Base-by-base conservation (phyloP, 2,888 invertebrate genomes). In the Eupithecia dodoneata region DNA sequence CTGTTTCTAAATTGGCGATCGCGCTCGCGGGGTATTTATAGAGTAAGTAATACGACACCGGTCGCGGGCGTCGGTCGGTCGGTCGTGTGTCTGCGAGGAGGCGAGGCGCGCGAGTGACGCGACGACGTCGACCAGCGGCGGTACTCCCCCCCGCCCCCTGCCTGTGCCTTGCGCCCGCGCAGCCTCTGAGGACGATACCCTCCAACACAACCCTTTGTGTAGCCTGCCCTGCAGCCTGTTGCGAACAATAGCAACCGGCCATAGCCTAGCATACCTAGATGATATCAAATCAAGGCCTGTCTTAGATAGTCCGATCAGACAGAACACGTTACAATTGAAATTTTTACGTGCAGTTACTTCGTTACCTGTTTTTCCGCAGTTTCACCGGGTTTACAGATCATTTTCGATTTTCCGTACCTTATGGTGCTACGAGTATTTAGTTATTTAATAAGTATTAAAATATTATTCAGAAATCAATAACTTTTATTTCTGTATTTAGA, bases 1-100 rank as follows among this genome's bases (percentile, higher is more conserved):
- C 90, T 88, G 93, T 93, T 93, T 94, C 94, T 90, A 94, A 95
- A 94, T 94, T 93, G 94, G 94, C 93, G 93, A 92, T 92, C 92
- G 93, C 92, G 93, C 92, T 93, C 92, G 92, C 93, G 91, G 86
- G 90, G 85, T 94, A 94, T 94, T 93, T 94, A 92, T 95, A 94
- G 94, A 92, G 91, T 63, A 30, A 90, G 94, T 94, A 95, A 95
- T 93, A 92, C 93, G 94, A 95, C 93, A 95, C 94, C 94, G 91
- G 90, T 88, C 92, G 91, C 91, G 89, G 90, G 90, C 89, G 91
- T 87, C 89, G 90, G 89, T 91, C 93, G 93, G 87, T 91, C 91
- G 93, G 83, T 89, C 93, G 94, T 93, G 89, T 80, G 84, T 84
- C 82, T 87, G 84, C 70, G 84, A 91, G 91, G 92, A 90, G 89